Conservation (phyloP, 2,888 invertebrate species). For the Caenorhabditis angaria region DNA sequence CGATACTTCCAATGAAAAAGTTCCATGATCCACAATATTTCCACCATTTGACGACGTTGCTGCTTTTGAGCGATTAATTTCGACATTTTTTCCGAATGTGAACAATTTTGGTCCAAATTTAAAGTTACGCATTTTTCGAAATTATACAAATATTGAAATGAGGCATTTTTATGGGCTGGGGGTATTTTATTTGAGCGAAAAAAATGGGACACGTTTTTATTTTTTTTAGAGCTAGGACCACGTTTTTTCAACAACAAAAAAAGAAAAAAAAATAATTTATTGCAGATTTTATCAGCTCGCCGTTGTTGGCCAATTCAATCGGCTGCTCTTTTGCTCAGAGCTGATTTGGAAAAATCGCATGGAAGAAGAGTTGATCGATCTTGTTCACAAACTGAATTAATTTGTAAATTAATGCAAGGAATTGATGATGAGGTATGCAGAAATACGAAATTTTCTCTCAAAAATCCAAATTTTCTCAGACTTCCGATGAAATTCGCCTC, state of each 20-base stretch:
- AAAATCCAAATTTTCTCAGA: conserved; percentile 14
- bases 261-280: neutral
- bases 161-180: too few relatives aligned
- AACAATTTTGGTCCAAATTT: too few relatives aligned
- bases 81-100: too few relatives aligned
- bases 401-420: conserved; percentile 59
- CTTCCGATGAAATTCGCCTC: neutral
- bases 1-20: too few relatives aligned
- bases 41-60: too few relatives aligned
- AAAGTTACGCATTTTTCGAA: too few relatives aligned
- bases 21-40: too few relatives aligned
- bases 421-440: conserved; percentile 43
- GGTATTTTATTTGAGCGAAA: too few relatives aligned
- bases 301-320: conserved; percentile 83
- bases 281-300: conserved; percentile 78
- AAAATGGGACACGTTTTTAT: too few relatives aligned
- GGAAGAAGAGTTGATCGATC: conserved; percentile 87
- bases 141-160: too few relatives aligned
- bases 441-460: conserved; percentile 4
- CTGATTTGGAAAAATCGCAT: conserved; percentile 82
- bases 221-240: too few relatives aligned
- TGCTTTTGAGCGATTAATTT: too few relatives aligned
- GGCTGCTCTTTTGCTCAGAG: conserved; percentile 81
- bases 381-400: conserved; percentile 61
- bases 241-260: neutral